A percentile compares a stretch with the other conserved stretches of the same genome.
phyloP scores from a whole-genome alignment of 1,140 invertebrate genomes.

The Saccostrea glomerata region DNA sequence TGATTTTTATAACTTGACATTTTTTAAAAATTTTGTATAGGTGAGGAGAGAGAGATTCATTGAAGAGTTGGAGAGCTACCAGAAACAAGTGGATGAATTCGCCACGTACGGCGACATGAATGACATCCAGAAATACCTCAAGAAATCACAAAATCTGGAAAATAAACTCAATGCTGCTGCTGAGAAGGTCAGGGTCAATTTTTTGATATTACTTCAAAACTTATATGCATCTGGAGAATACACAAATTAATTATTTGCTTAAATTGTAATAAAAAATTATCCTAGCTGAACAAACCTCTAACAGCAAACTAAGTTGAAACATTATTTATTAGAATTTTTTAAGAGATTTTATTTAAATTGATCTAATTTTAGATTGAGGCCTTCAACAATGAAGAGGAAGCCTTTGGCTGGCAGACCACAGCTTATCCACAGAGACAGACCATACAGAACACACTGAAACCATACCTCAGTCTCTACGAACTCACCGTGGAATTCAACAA shows the following conservation, averaged over 20 bases:
- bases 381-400: slow-evolving; percentile 94
- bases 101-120: slow-evolving; percentile 93
- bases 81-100: slow-evolving; percentile 90
- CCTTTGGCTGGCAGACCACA: slow-evolving; percentile 93
- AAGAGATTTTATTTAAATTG: neutral
- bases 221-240: neutral
- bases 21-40: slow-evolving; percentile 64
- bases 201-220: neutral
- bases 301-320: too few relatives aligned
- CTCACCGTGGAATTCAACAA: slow-evolving; percentile 90
- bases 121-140: slow-evolving; percentile 90
- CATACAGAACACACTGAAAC: slow-evolving; percentile 81
- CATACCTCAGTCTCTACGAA: slow-evolving; percentile 94
- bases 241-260: neutral
- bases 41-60: slow-evolving; percentile 83
- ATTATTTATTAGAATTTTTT: neutral
- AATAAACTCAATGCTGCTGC: slow-evolving; percentile 85
- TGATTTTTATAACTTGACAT: neutral
- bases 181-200: slow-evolving; percentile 81
- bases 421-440: slow-evolving; percentile 91
- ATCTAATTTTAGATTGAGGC: slow-evolving; percentile 84
- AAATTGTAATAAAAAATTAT: neutral
- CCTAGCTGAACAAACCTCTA: neutral
- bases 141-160: slow-evolving; percentile 88
- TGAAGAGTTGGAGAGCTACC: slow-evolving; percentile 89